phyloP scores from a whole-genome alignment of 2,113 vertebrate genomes.

The Protobothrops flavoviridis region DNA sequence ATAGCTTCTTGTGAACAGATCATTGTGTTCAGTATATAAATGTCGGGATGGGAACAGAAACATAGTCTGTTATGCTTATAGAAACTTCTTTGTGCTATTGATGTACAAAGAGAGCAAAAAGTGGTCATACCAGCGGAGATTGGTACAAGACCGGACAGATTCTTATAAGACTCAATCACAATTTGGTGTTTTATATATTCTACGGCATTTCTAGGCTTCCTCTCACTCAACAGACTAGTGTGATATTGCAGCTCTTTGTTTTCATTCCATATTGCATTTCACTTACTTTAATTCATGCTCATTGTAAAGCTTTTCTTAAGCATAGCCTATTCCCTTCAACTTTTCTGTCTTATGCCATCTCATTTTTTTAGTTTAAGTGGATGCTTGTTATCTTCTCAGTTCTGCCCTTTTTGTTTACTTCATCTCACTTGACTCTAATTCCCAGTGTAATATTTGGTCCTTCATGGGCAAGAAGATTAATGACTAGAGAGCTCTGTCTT shows the following conservation, averaged over 20 bases:
- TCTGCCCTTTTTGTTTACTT: not conserved
- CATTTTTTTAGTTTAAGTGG: not conserved
- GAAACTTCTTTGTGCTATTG: not conserved
- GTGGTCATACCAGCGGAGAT: not conserved
- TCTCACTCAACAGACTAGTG: not conserved
- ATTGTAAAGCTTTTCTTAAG: not conserved
- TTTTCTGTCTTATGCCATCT: not conserved
- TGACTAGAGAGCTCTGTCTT: not conserved
- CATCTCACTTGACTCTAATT: not conserved
- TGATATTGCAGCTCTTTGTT: not conserved
- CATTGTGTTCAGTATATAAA: not conserved
- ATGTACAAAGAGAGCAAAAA: not conserved
- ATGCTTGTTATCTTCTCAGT: not conserved
- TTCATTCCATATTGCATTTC: not conserved
- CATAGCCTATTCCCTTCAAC: not conserved
- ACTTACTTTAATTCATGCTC: not conserved
- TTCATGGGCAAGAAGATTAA: not conserved
- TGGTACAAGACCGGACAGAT: not conserved
- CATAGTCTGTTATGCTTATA: not conserved
- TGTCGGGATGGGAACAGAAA: not conserved
- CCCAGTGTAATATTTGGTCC: not conserved
- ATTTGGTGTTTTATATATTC: not conserved
- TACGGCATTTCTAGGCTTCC: not conserved
- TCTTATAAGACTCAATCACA: not conserved
- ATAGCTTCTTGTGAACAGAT: not conserved